A percentile compares a stretch with the other conserved stretches of the same genome.
Conservation (phyloP, 2,113 vertebrate genomes). For the Picathartes gymnocephalus region DNA sequence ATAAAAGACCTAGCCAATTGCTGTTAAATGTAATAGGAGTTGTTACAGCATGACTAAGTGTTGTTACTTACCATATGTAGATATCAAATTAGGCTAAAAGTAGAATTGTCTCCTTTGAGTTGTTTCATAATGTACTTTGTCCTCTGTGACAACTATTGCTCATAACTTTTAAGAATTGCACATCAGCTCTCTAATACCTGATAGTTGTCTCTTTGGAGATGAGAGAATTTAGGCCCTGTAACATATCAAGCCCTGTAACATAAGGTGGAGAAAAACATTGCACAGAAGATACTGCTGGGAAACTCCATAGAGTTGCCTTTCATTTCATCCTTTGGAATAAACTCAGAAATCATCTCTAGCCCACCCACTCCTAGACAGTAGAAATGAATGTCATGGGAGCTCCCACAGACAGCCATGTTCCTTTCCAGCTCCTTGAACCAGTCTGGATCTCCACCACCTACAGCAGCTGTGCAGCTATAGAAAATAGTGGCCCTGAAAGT, state of each 20-base stretch:
- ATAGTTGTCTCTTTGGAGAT: neutral
- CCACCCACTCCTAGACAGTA: rapidly evolving
- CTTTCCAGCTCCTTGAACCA: neutral
- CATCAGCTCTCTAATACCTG: neutral
- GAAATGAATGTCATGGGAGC: neutral
- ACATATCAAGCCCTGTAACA: neutral
- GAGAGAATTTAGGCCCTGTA: neutral
- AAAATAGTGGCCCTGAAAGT: neutral
- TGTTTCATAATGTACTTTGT: neutral
- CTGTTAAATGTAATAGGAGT: neutral
- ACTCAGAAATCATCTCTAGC: neutral
- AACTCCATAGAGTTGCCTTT: neutral
- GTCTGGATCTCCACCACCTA: neutral
- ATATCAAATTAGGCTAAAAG: neutral
- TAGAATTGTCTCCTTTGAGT: neutral
- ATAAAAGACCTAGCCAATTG: neutral
- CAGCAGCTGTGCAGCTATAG: neutral
- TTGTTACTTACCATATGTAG: neutral
- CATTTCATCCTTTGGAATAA: neutral
- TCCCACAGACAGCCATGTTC: neutral
- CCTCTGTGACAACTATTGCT: neutral
- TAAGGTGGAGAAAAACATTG: neutral
- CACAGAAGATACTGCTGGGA: neutral
- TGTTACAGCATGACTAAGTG: neutral
- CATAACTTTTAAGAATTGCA: neutral